Evolutionary conservation across 37 sponge, comb jelly and placozoan genomes (phyloP), one percentile per base, ranked within the genome.

Genomic region (Spongilla lacustris): DNA sequence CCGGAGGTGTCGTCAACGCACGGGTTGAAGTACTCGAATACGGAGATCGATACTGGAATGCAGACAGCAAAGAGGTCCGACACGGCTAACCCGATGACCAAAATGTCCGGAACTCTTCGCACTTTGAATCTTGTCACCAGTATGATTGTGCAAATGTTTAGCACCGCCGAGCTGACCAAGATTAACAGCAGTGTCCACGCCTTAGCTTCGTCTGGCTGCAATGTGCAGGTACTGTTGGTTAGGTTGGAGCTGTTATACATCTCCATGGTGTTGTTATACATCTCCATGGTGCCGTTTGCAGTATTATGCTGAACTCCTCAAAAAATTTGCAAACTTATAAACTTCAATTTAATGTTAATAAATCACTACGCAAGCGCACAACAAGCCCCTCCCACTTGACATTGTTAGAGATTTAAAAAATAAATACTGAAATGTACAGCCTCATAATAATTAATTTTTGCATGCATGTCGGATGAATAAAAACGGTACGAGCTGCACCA

Each of bases 21-120:
- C 4, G 78, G 80, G 0, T 46, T 24, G 66, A 94, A 79, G 38
- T 94, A 94, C 10, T 81, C 58, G 50, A 69, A 78, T 0, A 85
- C 66, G 2, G 92, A 80, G 76, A 94, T 91, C 0, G 74, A 58
- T 5, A 94, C 76, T 0, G 95, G 95, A 2, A 94, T 77, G 48
- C 88, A 11, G 0, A 86, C 83, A 0, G 95, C 84, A 0, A 82
- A 22, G 26, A 94, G 75, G 73, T 94, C 95, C 22, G 88, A 88
- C 17, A 88, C 33, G 27, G 95, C 95, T 19, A 94, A 36, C 0
- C 85, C 87, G 22, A 91, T 78, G 34, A 94, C 92, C 2, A 94
- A 89, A 2, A 88, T 70, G 79, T 94, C 95, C 0, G 95, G 95
- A 23, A 94, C 71, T 34, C 84, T 84, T 50, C 77, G 87, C 30